phyloP scores from a whole-genome alignment of 2,113 vertebrate genomes.

The Hyperoodon ampullatus region DNA sequence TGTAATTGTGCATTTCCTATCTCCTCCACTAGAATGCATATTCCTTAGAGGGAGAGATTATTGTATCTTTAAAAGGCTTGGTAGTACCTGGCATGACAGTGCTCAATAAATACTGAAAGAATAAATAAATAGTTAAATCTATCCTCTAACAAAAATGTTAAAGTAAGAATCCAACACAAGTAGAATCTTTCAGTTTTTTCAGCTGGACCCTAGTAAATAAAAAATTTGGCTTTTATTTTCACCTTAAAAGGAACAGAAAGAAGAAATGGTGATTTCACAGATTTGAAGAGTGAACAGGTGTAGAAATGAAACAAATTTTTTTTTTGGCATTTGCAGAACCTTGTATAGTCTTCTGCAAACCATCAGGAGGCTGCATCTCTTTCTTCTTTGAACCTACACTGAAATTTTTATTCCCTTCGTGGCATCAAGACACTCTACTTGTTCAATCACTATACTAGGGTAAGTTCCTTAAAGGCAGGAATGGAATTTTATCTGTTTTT shows the following conservation, averaged over 20 bases:
- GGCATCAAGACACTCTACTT: neutral
- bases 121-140: conserved; percentile 31
- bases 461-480: neutral
- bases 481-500: neutral
- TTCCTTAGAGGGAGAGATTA: neutral
- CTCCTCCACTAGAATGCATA: neutral
- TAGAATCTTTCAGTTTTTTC: conserved; percentile 20
- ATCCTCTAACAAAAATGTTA: conserved; percentile 5
- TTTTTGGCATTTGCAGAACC: neutral
- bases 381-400: neutral
- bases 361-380: neutral
- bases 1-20: neutral
- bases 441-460: neutral
- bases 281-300: neutral
- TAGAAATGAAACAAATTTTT: neutral
- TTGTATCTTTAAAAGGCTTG: neutral
- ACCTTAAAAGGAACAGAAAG: conserved; percentile 54
- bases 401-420: neutral
- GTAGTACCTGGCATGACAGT: neutral
- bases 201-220: neutral
- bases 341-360: neutral
- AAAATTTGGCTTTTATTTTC: conserved; percentile 14
- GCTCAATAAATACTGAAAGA: conserved; percentile 1
- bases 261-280: conserved; percentile 1
- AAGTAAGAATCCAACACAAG: neutral